Evolutionary conservation across 1,140 invertebrate species (phyloP), one percentile per base, ranked within the genome.

Genomic region (Zaprionus kolodkinae): DNA sequence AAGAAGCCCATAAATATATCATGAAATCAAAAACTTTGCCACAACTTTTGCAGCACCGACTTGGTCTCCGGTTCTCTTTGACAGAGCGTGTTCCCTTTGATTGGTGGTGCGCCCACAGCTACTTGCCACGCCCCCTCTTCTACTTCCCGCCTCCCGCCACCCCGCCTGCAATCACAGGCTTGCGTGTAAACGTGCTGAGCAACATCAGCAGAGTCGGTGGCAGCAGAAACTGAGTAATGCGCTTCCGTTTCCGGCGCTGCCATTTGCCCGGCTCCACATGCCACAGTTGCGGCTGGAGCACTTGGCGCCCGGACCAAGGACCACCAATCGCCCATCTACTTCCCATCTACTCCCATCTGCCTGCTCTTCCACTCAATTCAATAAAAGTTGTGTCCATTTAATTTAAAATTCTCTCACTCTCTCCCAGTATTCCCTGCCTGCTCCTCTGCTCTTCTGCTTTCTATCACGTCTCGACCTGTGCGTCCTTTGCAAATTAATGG

Each of bases 361-460:
- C 25, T 45, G 21, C 55, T 67, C 55, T 67, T 64, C 70, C 73
- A 83, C 67, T 81, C 78, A 85, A 91, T 91, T 88, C 84, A 91
- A 91, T 91, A 91, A 91, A 88, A 91, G 69, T 85, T 91, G 89
- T 85, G 88, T 91, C 84, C 89, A 91, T 91, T 91, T 91, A 83
- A 91, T 91, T 91, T 91, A 82, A 89, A 91, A 91, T 88, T 85
- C 78, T 73, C 77, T 78, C 72, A 83, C 72, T 59, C 62, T 43
- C 59, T 27, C 33, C 11, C 30, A 21, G 21, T 2, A 9, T 40
- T 21, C 52, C 27, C 27, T n/a, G 33, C 43, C 27, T n/a, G 33
- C 43, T 62, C 12, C 5, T 4, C 21, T 7, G 1, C 25, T 43
- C 21, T n/a, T 0, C 40, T 36, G 60, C 5, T 55, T 27, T 55